phyloP scores from a whole-genome alignment of 2,888 invertebrate genomes.

The Drosophila eohydei region DNA sequence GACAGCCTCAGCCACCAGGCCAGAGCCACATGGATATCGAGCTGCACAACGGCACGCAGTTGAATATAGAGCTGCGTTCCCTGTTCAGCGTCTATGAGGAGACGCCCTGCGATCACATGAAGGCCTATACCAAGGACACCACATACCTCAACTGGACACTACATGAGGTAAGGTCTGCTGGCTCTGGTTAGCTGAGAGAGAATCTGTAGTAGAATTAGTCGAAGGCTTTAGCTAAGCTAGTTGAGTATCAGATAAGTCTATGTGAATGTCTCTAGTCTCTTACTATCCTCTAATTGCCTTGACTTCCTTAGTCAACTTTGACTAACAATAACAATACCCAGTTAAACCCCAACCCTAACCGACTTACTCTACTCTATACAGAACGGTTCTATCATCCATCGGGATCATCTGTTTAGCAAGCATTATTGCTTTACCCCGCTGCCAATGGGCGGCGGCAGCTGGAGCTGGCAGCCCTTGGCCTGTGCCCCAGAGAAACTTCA shows the following conservation, averaged over 20 bases:
- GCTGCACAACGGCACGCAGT: constrained; percentile 56
- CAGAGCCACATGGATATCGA: constrained; percentile 51
- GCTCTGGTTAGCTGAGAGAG: no score
- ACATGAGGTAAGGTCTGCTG: constrained; percentile 48
- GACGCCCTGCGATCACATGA: constrained; percentile 76
- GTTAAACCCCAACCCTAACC: not conserved
- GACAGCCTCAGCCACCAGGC: constrained; percentile 7
- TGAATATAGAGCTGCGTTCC: constrained; percentile 32
- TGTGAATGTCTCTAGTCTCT: no score
- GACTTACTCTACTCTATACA: not conserved
- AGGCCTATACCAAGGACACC: constrained; percentile 49
- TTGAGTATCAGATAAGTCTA: no score
- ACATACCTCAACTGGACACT: constrained; percentile 61
- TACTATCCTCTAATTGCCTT: no score
- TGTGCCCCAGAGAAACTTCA: constrained; percentile 73
- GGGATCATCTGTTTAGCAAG: constrained; percentile 66
- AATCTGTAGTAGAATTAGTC: no score
- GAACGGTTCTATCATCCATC: constrained; percentile 75
- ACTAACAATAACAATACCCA: not conserved
- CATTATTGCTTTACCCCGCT: constrained; percentile 75
- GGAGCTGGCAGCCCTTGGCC: constrained; percentile 81
- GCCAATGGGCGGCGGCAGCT: constrained; percentile 42
- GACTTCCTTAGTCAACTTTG: no score
- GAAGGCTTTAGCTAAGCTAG: no score
- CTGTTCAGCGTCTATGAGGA: constrained; percentile 68